Evolutionary conservation across 2,113 vertebrate species (phyloP), one percentile per base, ranked within the genome.

Genomic region (Propithecus coquereli): DNA sequence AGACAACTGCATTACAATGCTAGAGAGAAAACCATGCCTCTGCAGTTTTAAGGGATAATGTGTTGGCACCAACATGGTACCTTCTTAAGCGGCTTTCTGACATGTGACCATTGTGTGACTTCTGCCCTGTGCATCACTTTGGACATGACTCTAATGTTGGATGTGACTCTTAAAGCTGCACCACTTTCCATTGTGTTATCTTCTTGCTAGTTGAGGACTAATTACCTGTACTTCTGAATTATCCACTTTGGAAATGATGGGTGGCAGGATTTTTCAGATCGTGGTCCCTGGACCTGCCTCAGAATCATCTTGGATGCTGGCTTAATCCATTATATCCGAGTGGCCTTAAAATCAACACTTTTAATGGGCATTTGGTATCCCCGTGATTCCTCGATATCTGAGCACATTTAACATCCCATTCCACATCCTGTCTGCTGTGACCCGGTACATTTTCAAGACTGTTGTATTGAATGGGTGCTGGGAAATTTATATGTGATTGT

Each of bases 1-100:
- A 81, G 9, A 85, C 13, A 14, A 45, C 17, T 9, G 2, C 6
- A 13, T 43, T 22, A 52, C 8, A 37, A 37, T 14, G 17, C 20
- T 40, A 8, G 43, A 45, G 30, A 71, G 91, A 27, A 50, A 84
- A 23, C 3, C 0, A 1, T 1, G 45, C 27, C 3, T 8, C 37
- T 17, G 30, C 32, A n/a, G 2, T 9, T 23, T 14, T 40, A 79
- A 71, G 81, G 22, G 52, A 11, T 23, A n/a, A 8, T 40, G 0
- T 59, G 3, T 52, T 76, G 66, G 7, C 3, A 20, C n/a, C 73
- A 93, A 9, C 52, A 18, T 27, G 23, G 32, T 1, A 2, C 13
- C 54, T 85, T 66, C 59, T 37, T 76, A 70, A 9, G 17, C 9
- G 40, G 16, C 34, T 95, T 40, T 17, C 65, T 88, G 61, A 93